phyloP scores from a whole-genome alignment of 2,888 invertebrate genomes.

The Globia sparganii region DNA sequence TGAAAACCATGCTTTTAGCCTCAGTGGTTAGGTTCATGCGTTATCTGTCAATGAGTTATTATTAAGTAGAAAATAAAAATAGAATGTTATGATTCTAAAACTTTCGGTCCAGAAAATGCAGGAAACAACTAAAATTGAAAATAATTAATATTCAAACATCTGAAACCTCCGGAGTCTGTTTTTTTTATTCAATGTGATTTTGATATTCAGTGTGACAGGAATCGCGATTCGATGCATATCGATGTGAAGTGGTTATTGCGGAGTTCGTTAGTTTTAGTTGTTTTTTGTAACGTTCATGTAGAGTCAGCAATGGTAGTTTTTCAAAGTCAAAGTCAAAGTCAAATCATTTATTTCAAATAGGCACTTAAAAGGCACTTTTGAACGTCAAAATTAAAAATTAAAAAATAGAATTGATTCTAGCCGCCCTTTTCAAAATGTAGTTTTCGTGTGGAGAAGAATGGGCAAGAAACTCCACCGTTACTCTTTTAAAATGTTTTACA shows the following conservation, averaged over 20 bases:
- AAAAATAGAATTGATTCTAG: no score
- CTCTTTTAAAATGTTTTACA: no score
- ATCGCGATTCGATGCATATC: conserved; percentile 20
- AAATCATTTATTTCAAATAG: no score
- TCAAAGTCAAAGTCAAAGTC: no score
- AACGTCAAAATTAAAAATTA: no score
- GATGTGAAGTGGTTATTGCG: conserved; percentile 44
- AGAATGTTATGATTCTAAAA: background rate
- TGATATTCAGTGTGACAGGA: background rate
- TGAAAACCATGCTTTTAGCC: background rate
- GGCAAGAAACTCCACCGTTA: no score
- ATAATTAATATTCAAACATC: background rate
- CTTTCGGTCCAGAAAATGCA: background rate
- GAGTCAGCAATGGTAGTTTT: conserved; percentile 13
- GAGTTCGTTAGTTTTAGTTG: conserved; percentile 52
- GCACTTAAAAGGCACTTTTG: no score
- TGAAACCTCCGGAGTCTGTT: background rate
- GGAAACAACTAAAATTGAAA: background rate
- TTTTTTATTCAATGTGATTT: background rate
- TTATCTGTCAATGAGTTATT: background rate
- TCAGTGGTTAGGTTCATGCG: background rate
- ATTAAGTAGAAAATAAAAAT: background rate
- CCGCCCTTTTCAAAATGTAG: no score
- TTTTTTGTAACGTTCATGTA: conserved; percentile 33
- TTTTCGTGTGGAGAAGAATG: no score